Base-by-base conservation (phyloP, 2,888 invertebrate genomes). In the Stenotaenia linearis region DNA sequence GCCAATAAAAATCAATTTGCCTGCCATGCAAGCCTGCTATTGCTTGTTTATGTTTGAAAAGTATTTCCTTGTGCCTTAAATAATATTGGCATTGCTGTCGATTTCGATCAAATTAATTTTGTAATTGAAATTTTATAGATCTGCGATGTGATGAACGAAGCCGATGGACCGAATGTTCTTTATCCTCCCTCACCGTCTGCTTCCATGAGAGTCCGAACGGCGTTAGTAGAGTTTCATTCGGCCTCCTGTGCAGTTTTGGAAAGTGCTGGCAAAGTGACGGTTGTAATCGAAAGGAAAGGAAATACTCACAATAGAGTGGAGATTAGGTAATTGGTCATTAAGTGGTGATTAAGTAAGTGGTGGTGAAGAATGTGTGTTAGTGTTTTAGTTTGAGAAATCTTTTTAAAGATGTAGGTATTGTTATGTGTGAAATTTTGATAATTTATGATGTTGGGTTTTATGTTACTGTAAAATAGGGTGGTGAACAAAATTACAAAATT, bases 191-290 rank as follows among this genome's bases (percentile, higher is more conserved):
- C 81, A n/a, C 50, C 79, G n/a, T 78, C 81, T 12, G 75, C 80
- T 10, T 81, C 81, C 23, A 40, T 80, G 69, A 37, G 32, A n/a
- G 15, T 75, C 30, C 84, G 83, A 35, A 87, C 87, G 82, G 87
- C 90, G 1, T 85, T 89, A 7, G 82, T 90, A 6, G 89, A 90
- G 83, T 90, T 90, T 83, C 87, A 88, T 32, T 86, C 89, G 1
- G 87, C 89, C 0, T 86, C 88, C 0, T 86, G 87, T 80, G 88
- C 89, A 18, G 89, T 90, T 0, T 84, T 88, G 82, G 90, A 90
- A 84, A 88, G 87, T 81, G 85, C 89, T 74, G 88, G 88, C 18
- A 86, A 85, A 80, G 87, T 87, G 80, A 82, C 84, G 15, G 85
- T 88, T 3, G 85, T 85, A 5, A 83, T 90, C 21, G 85, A 85